Evolutionary conservation across 1,140 invertebrate genomes (phyloP).

Genomic region (Danaus melanippus): DNA sequence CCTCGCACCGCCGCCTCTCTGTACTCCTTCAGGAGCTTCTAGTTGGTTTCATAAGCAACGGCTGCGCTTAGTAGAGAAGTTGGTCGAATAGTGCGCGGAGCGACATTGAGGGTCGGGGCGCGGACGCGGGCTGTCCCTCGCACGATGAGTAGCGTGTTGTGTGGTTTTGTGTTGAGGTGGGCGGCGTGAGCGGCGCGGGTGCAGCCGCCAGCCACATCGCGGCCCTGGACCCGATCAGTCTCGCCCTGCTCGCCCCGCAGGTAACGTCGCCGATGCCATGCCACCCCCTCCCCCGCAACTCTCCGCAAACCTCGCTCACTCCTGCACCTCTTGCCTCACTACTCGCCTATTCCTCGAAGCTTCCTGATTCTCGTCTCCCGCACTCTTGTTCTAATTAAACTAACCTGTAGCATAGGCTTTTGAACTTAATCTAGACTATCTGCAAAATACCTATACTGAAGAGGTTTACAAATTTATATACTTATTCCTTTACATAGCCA

Average conservation of each 20-base stretch:
- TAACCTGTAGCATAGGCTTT: constrained; percentile 12
- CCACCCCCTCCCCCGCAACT: constrained; percentile 30
- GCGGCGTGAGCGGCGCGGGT: constrained; percentile 64
- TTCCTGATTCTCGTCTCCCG: constrained; percentile 6
- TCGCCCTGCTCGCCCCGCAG: constrained; percentile 67
- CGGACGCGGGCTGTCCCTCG: constrained; percentile 40
- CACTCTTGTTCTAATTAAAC: constrained; percentile 10
- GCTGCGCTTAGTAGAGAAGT: constrained; percentile 26
- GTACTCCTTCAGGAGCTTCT: constrained; percentile 27
- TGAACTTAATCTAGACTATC: not conserved
- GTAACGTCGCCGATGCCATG: constrained; percentile 44
- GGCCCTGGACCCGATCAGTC: constrained; percentile 64
- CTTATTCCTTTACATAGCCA: constrained; percentile 15
- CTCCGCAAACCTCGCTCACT: constrained; percentile 16
- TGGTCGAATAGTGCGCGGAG: constrained; percentile 33
- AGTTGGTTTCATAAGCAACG: constrained; percentile 25
- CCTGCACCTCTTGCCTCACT: constrained; percentile 18
- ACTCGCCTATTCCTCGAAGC: not conserved
- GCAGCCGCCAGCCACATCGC: constrained; percentile 62
- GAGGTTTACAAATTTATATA: not conserved
- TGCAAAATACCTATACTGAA: too few species aligned
- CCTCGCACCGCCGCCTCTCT: constrained; percentile 44
- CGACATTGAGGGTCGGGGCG: constrained; percentile 34
- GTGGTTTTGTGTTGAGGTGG: constrained; percentile 71
- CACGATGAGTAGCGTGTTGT: constrained; percentile 70